phyloP scores from a whole-genome alignment of 2,888 invertebrate genomes.

The Standfussiana lucernea region DNA sequence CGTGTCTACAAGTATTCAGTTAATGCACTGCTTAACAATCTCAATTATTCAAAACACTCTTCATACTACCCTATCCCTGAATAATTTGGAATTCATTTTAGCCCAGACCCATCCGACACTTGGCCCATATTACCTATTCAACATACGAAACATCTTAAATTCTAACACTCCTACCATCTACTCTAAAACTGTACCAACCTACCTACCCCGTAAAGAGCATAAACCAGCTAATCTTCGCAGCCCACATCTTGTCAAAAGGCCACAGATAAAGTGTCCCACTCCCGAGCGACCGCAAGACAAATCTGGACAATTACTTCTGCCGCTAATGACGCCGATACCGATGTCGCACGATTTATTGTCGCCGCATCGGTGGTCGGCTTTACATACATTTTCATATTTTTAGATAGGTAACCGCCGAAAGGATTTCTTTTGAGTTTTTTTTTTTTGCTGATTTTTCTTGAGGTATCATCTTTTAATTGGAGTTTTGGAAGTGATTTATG shows the following conservation, averaged over 20 bases:
- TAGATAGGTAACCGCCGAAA: conserved; percentile 76
- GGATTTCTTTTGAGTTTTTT: conserved; percentile 70
- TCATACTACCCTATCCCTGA: too few relatives aligned
- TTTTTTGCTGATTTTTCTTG: conserved; percentile 63
- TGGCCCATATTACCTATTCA: too few relatives aligned
- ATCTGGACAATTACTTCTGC: conserved; percentile 86
- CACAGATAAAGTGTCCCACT: conserved; percentile 80
- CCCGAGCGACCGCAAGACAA: conserved; percentile 79
- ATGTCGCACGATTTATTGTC: conserved; percentile 85
- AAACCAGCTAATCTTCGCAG: conserved; percentile 66
- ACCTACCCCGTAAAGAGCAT: conserved; percentile 41
- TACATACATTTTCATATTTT: conserved; percentile 88
- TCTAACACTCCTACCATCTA: background rate
- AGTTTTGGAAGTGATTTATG: conserved; percentile 52
- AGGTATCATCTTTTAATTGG: conserved; percentile 55
- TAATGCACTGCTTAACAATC: too few relatives aligned
- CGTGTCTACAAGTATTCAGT: too few relatives aligned
- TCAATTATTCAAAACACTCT: too few relatives aligned
- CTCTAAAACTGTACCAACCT: background rate
- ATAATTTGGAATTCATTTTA: too few relatives aligned
- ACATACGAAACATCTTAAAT: too few relatives aligned
- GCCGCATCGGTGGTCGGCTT: conserved; percentile 82
- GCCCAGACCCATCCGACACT: too few relatives aligned
- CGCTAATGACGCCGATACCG: conserved; percentile 87
- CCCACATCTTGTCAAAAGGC: conserved; percentile 79